Base-by-base conservation (phyloP, 2,113 vertebrate species). In the Scomber colias region DNA sequence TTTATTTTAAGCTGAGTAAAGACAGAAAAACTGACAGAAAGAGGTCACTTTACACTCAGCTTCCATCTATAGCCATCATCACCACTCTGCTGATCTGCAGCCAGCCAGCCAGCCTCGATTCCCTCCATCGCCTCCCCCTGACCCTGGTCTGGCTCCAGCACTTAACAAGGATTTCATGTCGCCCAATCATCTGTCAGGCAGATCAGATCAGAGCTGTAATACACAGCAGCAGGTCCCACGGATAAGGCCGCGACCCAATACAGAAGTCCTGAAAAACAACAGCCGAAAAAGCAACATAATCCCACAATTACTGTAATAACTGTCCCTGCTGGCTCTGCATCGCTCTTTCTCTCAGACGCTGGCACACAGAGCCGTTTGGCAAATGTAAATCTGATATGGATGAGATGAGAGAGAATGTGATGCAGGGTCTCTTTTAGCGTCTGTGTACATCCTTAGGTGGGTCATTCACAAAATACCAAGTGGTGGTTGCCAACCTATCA, bases 81-180 rank as follows among this genome's bases (percentile, higher is more conserved):
- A 49, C 40, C 55, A 61, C 57, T 49, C 80, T 49, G 67, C 70
- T 59, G 78, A 55, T 71, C 77, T 83, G 64, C 49, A 59, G 30
- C 45, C 40, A 31, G 53, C 50, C 71, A 64, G 56, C 30, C 27
- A 12, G 46, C 17, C 13, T 53, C 56, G 54, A 27, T 40, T 53
- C 59, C 73, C 31, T 19, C 50, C 48, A n/a, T 11, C 64, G 51
- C 60, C 24, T 46, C 67, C 68, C 45, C n/a, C 59, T 35, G 62
- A 77, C 83, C 70, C 82, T 89, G 87, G 79, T 86, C 56, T 54
- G 11, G 57, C 68, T 92, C 85, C 90, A 92, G 93, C 92, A 93
- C 91, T 94, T 94, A 92, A 85, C 92, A 78, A 71, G 89, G 90
- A 93, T 93, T 94, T 90, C 85, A 83, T 77, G 80, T 87, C 4